Evolutionary conservation across 2,888 invertebrate species (phyloP).

Genomic region (Isoperla grammatica): DNA sequence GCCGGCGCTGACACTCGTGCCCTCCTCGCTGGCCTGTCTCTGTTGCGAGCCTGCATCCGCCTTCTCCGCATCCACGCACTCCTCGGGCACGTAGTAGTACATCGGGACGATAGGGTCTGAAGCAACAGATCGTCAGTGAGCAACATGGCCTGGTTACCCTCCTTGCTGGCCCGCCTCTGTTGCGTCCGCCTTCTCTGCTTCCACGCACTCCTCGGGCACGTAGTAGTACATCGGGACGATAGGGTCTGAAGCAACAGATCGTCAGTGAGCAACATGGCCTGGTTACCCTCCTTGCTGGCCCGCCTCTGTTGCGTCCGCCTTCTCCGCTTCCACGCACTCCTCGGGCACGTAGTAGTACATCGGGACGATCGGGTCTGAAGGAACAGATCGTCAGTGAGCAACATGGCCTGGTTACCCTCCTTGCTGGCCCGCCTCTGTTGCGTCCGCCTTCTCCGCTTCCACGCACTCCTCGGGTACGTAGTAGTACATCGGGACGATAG

Average conservation of each 20-base stretch:
- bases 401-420: slow-evolving; percentile 83
- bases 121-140: slow-evolving; percentile 87
- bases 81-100: slow-evolving; percentile 82
- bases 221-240: slow-evolving; percentile 93
- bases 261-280: slow-evolving; percentile 90
- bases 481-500: slow-evolving; percentile 91
- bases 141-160: slow-evolving; percentile 87
- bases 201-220: slow-evolving; percentile 66
- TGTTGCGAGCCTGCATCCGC: slow-evolving; percentile 61
- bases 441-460: slow-evolving; percentile 62
- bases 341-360: slow-evolving; percentile 87
- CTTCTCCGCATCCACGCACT: slow-evolving; percentile 65
- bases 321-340: slow-evolving; percentile 66
- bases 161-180: slow-evolving; percentile 56
- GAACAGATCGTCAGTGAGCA: slow-evolving; percentile 86
- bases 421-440: slow-evolving; percentile 58
- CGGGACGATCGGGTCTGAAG: slow-evolving; percentile 84
- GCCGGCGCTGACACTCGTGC: slow-evolving; percentile 49
- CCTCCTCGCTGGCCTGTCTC: slow-evolving; percentile 57
- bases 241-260: slow-evolving; percentile 85
- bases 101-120: slow-evolving; percentile 88
- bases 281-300: slow-evolving; percentile 67
- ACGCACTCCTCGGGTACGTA: slow-evolving; percentile 70
- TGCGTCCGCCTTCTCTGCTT: slow-evolving; percentile 63
- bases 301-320: slow-evolving; percentile 56